Conservation (phyloP, 2,797 vertebrate species). For the Cossypha niveicapilla region DNA sequence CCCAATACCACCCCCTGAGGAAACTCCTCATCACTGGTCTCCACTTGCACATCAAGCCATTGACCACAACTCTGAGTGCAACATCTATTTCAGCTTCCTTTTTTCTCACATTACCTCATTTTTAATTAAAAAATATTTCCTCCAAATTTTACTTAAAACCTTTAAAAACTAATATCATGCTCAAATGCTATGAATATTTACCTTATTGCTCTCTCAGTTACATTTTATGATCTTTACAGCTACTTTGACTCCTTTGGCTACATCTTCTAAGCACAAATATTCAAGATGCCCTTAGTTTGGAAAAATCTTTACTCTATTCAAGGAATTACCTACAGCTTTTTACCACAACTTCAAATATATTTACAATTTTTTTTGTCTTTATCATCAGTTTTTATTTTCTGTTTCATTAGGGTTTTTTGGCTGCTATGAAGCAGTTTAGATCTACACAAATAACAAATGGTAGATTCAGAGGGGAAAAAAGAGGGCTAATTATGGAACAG, state of each 20-base stretch:
- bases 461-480: not conserved
- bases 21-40: accelerated
- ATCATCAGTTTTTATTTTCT: not conserved
- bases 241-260: not conserved
- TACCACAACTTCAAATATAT: not conserved
- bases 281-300: not conserved
- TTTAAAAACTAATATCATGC: not conserved
- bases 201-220: not conserved
- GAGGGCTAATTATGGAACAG: not conserved
- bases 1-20: not conserved
- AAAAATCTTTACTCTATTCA: not conserved
- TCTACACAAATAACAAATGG: not conserved
- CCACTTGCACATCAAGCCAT: not conserved
- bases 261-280: not conserved
- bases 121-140: not conserved
- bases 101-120: not conserved
- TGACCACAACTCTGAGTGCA: not conserved
- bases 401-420: not conserved
- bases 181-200: not conserved
- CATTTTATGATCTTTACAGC: not conserved
- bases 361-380: not conserved
- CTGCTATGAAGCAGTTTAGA: not conserved
- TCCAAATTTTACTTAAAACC: not conserved
- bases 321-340: not conserved
- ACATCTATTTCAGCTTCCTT: not conserved